Evolutionary conservation across 2,888 invertebrate genomes (phyloP), one percentile per base, ranked within the genome.

Genomic region (Chloroclysta siterata): DNA sequence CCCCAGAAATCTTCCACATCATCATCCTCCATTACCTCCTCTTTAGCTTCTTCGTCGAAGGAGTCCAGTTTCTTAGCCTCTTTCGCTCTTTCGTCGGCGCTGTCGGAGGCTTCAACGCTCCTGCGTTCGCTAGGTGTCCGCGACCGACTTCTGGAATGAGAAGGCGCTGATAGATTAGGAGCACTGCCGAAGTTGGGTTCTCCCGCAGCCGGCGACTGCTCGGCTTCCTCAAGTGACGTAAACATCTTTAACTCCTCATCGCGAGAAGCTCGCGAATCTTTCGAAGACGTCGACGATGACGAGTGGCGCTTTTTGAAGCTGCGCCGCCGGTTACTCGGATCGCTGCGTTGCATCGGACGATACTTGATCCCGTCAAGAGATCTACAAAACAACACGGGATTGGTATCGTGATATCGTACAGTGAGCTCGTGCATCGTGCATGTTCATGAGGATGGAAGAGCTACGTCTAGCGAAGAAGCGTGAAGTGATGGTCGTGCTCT

Each of bases 291-390:
- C 70, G 93, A 92, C 53, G 94, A 94, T 69, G 94, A 94, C 46
- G 94, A 94, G 66, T 93, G 90, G 42, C 94, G 93, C 73, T 94
- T 94, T 81, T 94, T 94, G 80, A 94, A 95, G 76, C 94, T 94
- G 65, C 94, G 89, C 66, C 95, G 88, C 46, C 95, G 86, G 68
- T 94, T 94, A 70, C 94, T 94, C 71, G 94, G 94, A 85, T 95
- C 95, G 81, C 92, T 94, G 69, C 95, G 93, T 81, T 94, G 90
- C 75, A 95, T 81, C 60, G 95, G 94, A 69, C 94, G 93, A 77
- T 85, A 93, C 83, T 94, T 95, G 77, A 95, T 94, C 73, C 95
- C 95, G 84, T 95, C 95, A 79, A 95, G 91, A 74, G 94, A 95
- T 85, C 93, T 93, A 93, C 89, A 93, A 72, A 69, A 93, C 90